Evolutionary conservation across 2,888 invertebrate species (phyloP).

Genomic region (Glyphotaelius pellucidus): DNA sequence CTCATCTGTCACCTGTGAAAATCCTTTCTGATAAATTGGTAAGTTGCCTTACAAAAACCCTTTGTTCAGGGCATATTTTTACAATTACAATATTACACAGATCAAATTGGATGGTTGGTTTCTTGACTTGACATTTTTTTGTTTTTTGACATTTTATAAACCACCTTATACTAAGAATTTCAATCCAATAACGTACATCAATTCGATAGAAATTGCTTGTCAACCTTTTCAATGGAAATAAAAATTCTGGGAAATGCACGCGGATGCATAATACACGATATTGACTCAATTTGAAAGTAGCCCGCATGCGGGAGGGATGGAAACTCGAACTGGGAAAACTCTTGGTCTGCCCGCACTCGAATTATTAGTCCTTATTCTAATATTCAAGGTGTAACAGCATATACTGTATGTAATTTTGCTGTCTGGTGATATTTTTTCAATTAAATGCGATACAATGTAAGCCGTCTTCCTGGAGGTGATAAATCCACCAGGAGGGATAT

Average conservation of each 20-base stretch:
- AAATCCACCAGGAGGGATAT: no score
- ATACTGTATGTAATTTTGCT: no score
- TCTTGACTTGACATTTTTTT: background rate
- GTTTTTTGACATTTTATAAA: no score
- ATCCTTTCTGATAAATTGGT: background rate
- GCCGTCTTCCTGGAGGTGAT: no score
- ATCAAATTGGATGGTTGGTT: background rate
- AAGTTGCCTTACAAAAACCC: background rate
- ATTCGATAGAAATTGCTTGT: background rate
- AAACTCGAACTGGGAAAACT: background rate
- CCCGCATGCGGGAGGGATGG: background rate
- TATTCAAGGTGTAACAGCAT: no score
- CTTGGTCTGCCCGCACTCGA: background rate
- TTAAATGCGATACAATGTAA: no score
- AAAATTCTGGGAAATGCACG: background rate
- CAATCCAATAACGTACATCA: background rate
- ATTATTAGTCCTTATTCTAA: background rate
- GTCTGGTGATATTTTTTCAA: no score
- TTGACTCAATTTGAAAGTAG: background rate
- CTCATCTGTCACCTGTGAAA: background rate
- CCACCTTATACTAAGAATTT: background rate
- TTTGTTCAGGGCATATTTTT: background rate
- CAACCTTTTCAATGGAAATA: background rate
- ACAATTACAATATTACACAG: background rate
- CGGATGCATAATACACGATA: background rate